A percentile compares a stretch with the other conserved stretches of the same genome.
phyloP scores from a whole-genome alignment of 2,888 invertebrate species.

The Xestoiulus laeticollis region DNA sequence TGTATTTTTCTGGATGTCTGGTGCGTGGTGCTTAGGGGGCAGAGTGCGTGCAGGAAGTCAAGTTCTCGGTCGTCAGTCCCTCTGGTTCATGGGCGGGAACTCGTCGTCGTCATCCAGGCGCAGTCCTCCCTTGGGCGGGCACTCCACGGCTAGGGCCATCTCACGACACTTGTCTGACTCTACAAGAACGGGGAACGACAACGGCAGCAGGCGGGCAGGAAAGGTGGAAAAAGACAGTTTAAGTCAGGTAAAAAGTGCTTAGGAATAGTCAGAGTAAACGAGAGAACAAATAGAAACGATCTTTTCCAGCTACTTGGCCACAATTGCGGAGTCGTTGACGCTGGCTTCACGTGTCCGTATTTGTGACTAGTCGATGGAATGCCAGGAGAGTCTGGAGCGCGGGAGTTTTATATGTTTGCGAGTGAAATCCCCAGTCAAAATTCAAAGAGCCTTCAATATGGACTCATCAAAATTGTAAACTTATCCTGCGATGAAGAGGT shows the following conservation, averaged over 20 bases:
- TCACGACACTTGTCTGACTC: conserved; percentile 79
- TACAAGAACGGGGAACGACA: conserved; percentile 61
- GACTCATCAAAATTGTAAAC: too few species aligned
- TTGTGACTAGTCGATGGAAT: neutral
- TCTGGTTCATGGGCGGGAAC: conserved; percentile 81
- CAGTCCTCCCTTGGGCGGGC: conserved; percentile 74
- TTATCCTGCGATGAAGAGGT: too few species aligned
- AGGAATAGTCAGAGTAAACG: neutral
- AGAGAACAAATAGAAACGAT: conserved; percentile 9
- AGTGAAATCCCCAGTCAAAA: too few species aligned
- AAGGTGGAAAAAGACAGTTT: conserved; percentile 38
- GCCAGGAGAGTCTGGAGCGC: neutral
- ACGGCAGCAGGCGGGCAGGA: conserved; percentile 32
- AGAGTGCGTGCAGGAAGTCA: neutral
- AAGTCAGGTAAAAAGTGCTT: neutral
- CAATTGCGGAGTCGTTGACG: neutral
- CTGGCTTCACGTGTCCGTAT: conserved; percentile 5
- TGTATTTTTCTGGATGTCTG: neutral
- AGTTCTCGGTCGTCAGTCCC: conserved; percentile 59
- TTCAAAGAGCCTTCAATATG: too few species aligned
- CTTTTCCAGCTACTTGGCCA: conserved; percentile 22
- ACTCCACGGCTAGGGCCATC: conserved; percentile 74
- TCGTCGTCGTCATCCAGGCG: conserved; percentile 83
- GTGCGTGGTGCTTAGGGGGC: neutral
- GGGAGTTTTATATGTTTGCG: too few species aligned